Base-by-base conservation (phyloP, 1,140 invertebrate genomes). In the Andrena cerasifolii region DNA sequence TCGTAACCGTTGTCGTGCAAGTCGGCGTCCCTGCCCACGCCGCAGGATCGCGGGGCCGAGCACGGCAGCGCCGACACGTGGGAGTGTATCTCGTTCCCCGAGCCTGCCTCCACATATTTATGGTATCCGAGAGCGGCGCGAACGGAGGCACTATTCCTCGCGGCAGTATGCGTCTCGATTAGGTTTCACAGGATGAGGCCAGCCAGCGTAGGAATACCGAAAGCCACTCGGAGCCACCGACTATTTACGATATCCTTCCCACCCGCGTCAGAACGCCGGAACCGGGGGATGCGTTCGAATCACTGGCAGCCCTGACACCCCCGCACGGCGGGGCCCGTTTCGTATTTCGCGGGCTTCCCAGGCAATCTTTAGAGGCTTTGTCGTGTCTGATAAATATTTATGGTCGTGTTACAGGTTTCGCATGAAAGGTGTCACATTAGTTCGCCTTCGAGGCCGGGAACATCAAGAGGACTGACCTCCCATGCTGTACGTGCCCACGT, bases 1-100 rank as follows among this genome's bases (percentile, higher is more conserved):
- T 62, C 31, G 62, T 33, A 53, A 72, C 65, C 65, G 79, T 67
- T 79, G 82, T 84, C 80, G 80, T 76, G 85, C 86, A 84, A 85
- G 82, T 67, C 78, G 77, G 83, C 78, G 87, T 82, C 82, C 80
- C 82, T 79, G 78, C 84, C 87, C 87, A 88, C 87, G 78, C 80
- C 63, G 56, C 53, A 79, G 43, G 81, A 56, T 70, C 65, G 26
- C 40, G 24, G 28, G 36, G 10, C 36, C 40, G 33, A 61, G 71
- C 54, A 71, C 53, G 10, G 49, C 61, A 24, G 62, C 68, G 82
- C 72, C 53, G 68, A 40, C 77, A 78, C 83, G 84, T 86, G 80
- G 71, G 78, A 70, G 77, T 75, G 28, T 67, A 54, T 82, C 74
- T 85, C 62, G 51, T 49, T 31, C 62, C 49, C 56, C 40, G n/a